These are phyloP conservation scores for Wiebesia pumilae DNA, from an alignment of 1,140 invertebrate genomes.

Conservation along the genomic window DNA sequence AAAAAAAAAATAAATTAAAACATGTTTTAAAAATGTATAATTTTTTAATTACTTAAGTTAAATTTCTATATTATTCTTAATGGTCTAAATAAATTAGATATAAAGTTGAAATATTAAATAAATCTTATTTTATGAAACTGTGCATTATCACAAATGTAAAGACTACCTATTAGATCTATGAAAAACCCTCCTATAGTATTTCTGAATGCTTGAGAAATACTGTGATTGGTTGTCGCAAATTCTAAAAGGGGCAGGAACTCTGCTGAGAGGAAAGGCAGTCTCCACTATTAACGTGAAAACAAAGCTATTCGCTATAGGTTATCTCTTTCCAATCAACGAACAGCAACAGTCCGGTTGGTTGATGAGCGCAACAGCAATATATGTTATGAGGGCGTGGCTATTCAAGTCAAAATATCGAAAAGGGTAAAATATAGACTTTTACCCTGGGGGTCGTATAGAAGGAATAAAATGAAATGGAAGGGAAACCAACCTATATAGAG, in stretches of 20 bases:
- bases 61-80: neutral
- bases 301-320: slow-evolving; percentile 25
- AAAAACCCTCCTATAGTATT: neutral
- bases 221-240: slow-evolving; percentile 3
- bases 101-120: neutral
- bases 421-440: slow-evolving; percentile 11
- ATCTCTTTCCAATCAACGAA: slow-evolving; percentile 36
- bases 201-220: neutral
- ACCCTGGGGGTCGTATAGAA: neutral
- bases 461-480: slow-evolving; percentile 11
- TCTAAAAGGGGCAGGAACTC: slow-evolving; percentile 13
- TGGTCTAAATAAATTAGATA: neutral
- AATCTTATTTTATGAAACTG: neutral
- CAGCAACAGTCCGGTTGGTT: neutral
- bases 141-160: neutral
- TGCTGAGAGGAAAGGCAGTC: neutral
- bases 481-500: neutral
- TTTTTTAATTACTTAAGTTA: too few relatives aligned
- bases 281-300: slow-evolving; percentile 21
- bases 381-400: slow-evolving; percentile 32
- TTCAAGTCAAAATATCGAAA: slow-evolving; percentile 27
- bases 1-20: too few relatives aligned
- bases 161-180: neutral
- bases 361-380: slow-evolving; percentile 28
- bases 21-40: too few relatives aligned